Conservation (phyloP, 2,888 invertebrate genomes). For the Caenorhabditis macrosperma region DNA sequence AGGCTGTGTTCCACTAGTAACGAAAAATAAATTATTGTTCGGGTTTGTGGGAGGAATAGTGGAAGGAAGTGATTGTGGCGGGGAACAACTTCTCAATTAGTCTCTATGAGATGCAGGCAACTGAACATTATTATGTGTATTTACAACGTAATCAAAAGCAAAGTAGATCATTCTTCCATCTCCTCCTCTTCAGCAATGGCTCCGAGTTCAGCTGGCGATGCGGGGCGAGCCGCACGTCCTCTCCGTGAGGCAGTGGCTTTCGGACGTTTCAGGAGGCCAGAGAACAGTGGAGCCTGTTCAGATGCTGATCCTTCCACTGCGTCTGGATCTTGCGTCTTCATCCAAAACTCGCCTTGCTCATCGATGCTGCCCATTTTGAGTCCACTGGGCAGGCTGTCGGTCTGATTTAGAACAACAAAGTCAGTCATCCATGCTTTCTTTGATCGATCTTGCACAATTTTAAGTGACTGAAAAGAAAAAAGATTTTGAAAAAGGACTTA, state of each 20-base stretch:
- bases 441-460: constrained; percentile 47
- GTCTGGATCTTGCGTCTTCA: constrained; percentile 35
- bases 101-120: background rate
- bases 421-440: constrained; percentile 55
- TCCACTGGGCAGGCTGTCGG: constrained; percentile 27
- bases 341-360: constrained; percentile 23
- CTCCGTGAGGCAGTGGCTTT: constrained; percentile 8
- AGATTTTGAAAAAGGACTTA: too few relatives aligned
- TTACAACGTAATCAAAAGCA: background rate
- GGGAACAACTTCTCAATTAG: too few relatives aligned
- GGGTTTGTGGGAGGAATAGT: too few relatives aligned
- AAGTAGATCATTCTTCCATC: background rate
- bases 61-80: too few relatives aligned
- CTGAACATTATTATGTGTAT: background rate
- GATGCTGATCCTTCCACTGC: constrained; percentile 18
- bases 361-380: constrained; percentile 21
- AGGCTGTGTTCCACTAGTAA: too few relatives aligned
- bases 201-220: constrained; percentile 2
- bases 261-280: background rate
- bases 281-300: background rate
- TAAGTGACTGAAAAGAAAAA: constrained; percentile 31
- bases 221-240: background rate
- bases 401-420: constrained; percentile 42
- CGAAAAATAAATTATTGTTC: too few relatives aligned
- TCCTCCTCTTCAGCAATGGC: constrained; percentile 37